phyloP scores from a whole-genome alignment of 2,888 invertebrate genomes.

The Megaustenia siamemsis region DNA sequence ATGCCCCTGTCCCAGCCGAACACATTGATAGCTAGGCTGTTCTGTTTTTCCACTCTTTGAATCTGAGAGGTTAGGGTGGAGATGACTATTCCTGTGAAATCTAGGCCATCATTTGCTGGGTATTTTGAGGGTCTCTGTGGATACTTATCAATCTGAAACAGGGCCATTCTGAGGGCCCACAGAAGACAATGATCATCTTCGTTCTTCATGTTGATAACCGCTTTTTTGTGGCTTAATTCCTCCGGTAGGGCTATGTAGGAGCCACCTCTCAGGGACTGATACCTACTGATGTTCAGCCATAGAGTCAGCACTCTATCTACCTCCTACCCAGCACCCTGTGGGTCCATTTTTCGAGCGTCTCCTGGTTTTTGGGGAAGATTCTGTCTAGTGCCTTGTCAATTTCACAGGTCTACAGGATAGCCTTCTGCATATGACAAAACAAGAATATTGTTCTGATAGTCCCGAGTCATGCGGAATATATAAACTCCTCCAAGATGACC shows the following conservation, averaged over 20 bases:
- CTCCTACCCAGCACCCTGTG: not conserved
- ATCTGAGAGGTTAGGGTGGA: not conserved
- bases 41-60: not conserved
- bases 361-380: not conserved
- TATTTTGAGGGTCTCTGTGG: not conserved
- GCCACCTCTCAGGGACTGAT: not conserved
- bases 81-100: constrained; percentile 1
- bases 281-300: constrained; percentile 4
- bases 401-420: not conserved
- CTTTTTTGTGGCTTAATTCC: not conserved
- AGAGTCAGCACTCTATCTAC: not conserved
- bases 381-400: constrained; percentile 4
- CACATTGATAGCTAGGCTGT: constrained; percentile 10
- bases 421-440: not conserved
- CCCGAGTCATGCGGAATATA: too few relatives aligned
- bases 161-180: not conserved
- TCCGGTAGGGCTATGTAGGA: constrained; percentile 5
- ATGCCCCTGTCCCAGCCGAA: constrained; percentile 7
- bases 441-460: too few relatives aligned
- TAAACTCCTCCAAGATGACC: too few relatives aligned
- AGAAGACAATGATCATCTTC: not conserved
- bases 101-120: not conserved
- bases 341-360: constrained; percentile 8
- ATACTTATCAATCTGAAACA: not conserved
- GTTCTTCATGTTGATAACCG: constrained; percentile 32